These are phyloP conservation scores for Sus cebifrons DNA, from an alignment of 2,797 vertebrate genomes.

Conservation along the genomic window DNA sequence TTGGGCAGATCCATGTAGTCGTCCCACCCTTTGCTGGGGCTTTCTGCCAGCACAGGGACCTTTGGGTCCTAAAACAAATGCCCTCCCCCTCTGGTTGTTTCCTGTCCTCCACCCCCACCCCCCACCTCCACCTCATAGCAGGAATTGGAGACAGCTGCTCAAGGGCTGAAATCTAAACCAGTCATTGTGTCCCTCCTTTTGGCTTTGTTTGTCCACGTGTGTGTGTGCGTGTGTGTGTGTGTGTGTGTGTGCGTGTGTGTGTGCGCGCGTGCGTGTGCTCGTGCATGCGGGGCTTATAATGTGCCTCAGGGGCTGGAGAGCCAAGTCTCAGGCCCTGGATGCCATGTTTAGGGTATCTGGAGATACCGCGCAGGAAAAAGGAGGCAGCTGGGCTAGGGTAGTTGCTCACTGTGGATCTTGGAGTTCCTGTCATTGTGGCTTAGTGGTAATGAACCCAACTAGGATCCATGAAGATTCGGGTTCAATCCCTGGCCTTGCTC, in stretches of 20 bases:
- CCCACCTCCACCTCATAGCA: conserved; percentile 83
- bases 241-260: no score
- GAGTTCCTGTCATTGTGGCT: no score
- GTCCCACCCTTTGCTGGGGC: neutral
- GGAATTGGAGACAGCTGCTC: conserved; percentile 86
- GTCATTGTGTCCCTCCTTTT: conserved; percentile 88
- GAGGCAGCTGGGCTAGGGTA: neutral
- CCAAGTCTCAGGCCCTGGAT: conserved; percentile 85
- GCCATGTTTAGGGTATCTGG: conserved; percentile 82
- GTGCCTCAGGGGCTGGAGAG: conserved; percentile 80
- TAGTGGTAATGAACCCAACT: no score
- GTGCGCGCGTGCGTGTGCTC: no score
- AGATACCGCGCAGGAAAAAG: conserved; percentile 80
- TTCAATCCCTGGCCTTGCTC: no score
- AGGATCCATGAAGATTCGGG: no score
- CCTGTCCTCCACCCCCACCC: conserved; percentile 81
- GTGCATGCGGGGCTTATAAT: neutral
- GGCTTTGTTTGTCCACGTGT: conserved; percentile 69
- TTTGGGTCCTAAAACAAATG: conserved; percentile 84
- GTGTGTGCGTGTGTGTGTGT: neutral
- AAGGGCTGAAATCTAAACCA: conserved; percentile 89
- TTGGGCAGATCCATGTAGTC: neutral
- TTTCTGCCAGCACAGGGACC: neutral
- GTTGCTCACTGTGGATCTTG: neutral
- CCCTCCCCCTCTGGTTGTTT: conserved; percentile 74